phyloP scores from a whole-genome alignment of 2,113 vertebrate species.

The Sinocyclocheilus maitianheensis region DNA sequence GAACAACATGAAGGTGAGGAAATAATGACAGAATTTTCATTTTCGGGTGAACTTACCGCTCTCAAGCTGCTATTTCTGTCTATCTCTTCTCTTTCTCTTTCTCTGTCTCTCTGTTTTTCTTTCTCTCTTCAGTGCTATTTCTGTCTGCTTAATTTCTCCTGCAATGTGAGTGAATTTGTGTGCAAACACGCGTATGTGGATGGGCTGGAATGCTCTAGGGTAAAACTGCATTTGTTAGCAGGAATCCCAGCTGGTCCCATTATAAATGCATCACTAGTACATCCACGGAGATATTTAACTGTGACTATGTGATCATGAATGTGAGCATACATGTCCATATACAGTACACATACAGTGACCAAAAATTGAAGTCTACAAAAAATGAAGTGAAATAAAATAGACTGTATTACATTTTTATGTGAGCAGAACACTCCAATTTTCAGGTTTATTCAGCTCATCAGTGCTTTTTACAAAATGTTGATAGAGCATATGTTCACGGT shows the following conservation, averaged over 20 bases:
- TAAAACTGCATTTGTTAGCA: slow-evolving; percentile 14
- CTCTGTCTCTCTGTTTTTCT: neutral
- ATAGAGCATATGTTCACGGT: neutral
- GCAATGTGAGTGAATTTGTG: slow-evolving; percentile 22
- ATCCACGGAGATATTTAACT: slow-evolving; percentile 7
- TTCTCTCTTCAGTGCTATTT: slow-evolving; percentile 16
- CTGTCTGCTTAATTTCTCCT: slow-evolving; percentile 8
- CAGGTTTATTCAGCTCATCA: neutral
- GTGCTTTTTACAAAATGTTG: neutral
- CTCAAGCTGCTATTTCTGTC: neutral
- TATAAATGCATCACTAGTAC: slow-evolving; percentile 14
- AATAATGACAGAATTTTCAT: neutral
- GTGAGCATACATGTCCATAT: neutral
- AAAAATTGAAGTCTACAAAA: too few species aligned
- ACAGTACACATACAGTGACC: neutral
- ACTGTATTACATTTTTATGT: neutral
- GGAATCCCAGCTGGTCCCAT: slow-evolving; percentile 25
- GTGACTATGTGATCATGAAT: neutral
- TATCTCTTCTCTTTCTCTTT: neutral
- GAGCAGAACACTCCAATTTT: neutral
- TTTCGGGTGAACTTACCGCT: neutral
- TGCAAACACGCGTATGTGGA: neutral
- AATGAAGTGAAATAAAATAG: neutral
- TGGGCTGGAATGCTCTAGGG: slow-evolving; percentile 4
- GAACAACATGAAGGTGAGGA: neutral